phyloP scores from a whole-genome alignment of 23 tunicate species.

The Ciona savignyi region DNA sequence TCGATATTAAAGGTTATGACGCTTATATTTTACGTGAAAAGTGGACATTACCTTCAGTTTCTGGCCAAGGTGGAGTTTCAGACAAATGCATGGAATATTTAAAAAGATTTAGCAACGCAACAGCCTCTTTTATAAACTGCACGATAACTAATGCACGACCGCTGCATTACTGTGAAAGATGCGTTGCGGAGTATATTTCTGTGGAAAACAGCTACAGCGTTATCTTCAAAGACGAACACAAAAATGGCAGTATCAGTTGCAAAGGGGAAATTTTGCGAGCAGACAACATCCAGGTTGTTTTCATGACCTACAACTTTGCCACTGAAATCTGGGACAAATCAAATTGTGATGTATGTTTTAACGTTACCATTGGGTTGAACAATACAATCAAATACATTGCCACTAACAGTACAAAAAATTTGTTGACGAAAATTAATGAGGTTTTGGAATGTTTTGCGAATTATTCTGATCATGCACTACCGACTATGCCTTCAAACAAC shows the following conservation, averaged over 20 bases:
- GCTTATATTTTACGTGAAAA: too few relatives aligned
- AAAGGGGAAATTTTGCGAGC: constrained; percentile 54
- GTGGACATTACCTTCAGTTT: too few relatives aligned
- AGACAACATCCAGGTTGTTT: constrained; percentile 64
- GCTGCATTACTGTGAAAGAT: constrained; percentile 61
- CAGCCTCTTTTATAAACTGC: constrained; percentile 49
- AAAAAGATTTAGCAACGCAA: constrained; percentile 35
- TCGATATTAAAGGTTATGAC: too few relatives aligned
- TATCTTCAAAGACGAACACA: constrained; percentile 16
- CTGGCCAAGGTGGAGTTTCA: constrained; percentile 29
- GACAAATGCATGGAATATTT: constrained; percentile 31
- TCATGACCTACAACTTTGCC: constrained; percentile 32
- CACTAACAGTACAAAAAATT: constrained; percentile 7
- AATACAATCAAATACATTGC: constrained; percentile 22
- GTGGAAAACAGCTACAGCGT: constrained; percentile 20
- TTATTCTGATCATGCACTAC: constrained; percentile 9
- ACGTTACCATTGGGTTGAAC: constrained; percentile 12
- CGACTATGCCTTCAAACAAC: constrained; percentile 3
- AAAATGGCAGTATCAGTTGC: constrained; percentile 13
- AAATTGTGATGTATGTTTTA: constrained; percentile 56
- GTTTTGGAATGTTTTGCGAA: constrained; percentile 41
- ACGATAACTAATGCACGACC: constrained; percentile 60
- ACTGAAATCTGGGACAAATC: constrained; percentile 49
- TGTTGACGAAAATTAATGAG: constrained; percentile 40
- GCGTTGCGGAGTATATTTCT: constrained; percentile 34